Evolutionary conservation across 2,888 invertebrate genomes (phyloP).

Genomic region (Clostera curtula): DNA sequence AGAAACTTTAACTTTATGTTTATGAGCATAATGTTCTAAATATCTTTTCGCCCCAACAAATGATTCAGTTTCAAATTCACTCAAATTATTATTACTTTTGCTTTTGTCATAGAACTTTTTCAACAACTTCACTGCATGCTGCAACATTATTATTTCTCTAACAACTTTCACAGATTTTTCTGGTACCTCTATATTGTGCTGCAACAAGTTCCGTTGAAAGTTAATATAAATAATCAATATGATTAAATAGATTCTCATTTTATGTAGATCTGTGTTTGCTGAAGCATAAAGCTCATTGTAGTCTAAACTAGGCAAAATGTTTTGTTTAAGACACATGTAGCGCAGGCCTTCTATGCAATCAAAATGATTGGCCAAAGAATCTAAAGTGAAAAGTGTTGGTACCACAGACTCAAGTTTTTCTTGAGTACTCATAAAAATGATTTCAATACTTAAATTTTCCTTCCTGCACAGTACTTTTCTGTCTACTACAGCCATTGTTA

Average conservation of each 20-base stretch:
- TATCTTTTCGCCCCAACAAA: slow-evolving; percentile 37
- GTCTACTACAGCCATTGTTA: slow-evolving; percentile 33
- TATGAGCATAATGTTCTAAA: slow-evolving; percentile 40
- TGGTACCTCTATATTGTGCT: slow-evolving; percentile 25
- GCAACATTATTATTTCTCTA: slow-evolving; percentile 41
- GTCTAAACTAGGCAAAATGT: slow-evolving; percentile 35
- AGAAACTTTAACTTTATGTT: slow-evolving; percentile 26
- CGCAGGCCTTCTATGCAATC: slow-evolving; percentile 50
- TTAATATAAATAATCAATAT: slow-evolving; percentile 32
- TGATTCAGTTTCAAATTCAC: slow-evolving; percentile 30
- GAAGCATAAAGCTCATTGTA: slow-evolving; percentile 31
- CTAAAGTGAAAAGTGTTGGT: slow-evolving; percentile 29
- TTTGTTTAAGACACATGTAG: slow-evolving; percentile 42
- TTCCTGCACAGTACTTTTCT: slow-evolving; percentile 41
- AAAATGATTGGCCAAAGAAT: slow-evolving; percentile 39
- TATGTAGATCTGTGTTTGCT: slow-evolving; percentile 35
- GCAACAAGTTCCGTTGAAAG: slow-evolving; percentile 28
- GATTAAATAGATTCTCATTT: slow-evolving; percentile 46
- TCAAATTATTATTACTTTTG: slow-evolving; percentile 18
- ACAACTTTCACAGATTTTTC: slow-evolving; percentile 37
- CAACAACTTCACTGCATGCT: slow-evolving; percentile 35
- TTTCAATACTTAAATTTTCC: slow-evolving; percentile 31
- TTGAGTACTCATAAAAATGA: slow-evolving; percentile 33
- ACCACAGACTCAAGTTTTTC: slow-evolving; percentile 25
- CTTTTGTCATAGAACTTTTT: slow-evolving; percentile 24